These are phyloP conservation scores for Drosophila recens DNA, from an alignment of 2,888 invertebrate species.

Conservation along the genomic window DNA sequence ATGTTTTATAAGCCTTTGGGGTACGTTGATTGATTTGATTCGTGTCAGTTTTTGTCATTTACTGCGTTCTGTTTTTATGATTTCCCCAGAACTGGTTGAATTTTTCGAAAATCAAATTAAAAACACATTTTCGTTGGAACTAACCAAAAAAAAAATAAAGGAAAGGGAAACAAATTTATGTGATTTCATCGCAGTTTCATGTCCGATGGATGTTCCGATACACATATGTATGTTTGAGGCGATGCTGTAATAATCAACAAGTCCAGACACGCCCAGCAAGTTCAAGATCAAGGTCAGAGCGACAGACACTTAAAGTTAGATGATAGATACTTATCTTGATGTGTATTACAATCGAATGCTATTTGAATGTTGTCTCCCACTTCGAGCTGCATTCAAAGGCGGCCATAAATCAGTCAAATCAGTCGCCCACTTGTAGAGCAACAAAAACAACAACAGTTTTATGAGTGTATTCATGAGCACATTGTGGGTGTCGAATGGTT, in stretches of 20 bases:
- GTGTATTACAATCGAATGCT: constrained; percentile 61
- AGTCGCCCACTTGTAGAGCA: constrained; percentile 57
- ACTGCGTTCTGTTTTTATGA: constrained; percentile 35
- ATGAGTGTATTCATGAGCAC: constrained; percentile 49
- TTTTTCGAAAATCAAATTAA: constrained; percentile 62
- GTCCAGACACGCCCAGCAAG: constrained; percentile 50
- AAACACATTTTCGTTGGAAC: constrained; percentile 55
- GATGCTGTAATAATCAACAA: constrained; percentile 58
- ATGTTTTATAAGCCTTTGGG: constrained; percentile 31
- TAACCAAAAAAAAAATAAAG: neutral
- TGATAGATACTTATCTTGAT: constrained; percentile 14
- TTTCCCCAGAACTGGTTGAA: constrained; percentile 55
- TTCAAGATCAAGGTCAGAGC: constrained; percentile 74
- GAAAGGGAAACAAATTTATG: neutral
- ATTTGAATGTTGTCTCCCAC: constrained; percentile 72
- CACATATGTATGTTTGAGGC: neutral
- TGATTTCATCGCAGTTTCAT: constrained; percentile 52
- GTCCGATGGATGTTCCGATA: constrained; percentile 18
- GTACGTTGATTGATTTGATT: constrained; percentile 64
- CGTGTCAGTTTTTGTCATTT: constrained; percentile 55
- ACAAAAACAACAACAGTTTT: constrained; percentile 38
- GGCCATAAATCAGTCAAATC: constrained; percentile 73
- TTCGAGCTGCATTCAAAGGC: constrained; percentile 62
- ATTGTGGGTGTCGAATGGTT: constrained; percentile 56
- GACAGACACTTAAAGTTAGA: constrained; percentile 8